Conservation (phyloP, 2,888 invertebrate species). For the Theristus sp. region DNA sequence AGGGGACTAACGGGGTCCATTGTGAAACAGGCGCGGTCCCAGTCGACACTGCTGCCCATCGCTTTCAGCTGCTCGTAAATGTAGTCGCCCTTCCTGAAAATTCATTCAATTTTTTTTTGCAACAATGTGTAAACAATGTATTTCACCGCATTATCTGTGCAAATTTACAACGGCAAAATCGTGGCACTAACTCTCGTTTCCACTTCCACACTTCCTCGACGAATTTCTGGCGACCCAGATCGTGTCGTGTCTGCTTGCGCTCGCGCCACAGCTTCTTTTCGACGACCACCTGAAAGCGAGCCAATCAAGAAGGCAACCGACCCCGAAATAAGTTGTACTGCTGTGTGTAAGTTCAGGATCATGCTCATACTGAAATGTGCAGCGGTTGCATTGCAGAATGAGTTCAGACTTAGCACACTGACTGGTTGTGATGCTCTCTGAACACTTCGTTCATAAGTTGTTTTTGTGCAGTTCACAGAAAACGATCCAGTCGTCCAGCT, state of each 20-base stretch:
- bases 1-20: constrained; percentile 57
- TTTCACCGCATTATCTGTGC: not conserved
- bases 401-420: too few species aligned
- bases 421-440: too few species aligned
- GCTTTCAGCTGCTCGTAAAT: constrained; percentile 66
- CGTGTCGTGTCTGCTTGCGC: constrained; percentile 63
- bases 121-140: not conserved
- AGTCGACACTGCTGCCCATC: constrained; percentile 79
- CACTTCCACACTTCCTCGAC: constrained; percentile 80
- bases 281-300: constrained; percentile 48
- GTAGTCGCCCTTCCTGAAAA: constrained; percentile 45
- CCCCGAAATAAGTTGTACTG: too few species aligned
- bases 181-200: constrained; percentile 50
- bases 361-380: too few species aligned
- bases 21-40: constrained; percentile 81
- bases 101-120: not conserved
- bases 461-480: too few species aligned
- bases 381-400: too few species aligned
- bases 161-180: not conserved
- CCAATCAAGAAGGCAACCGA: too few species aligned
- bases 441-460: too few species aligned
- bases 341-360: too few species aligned
- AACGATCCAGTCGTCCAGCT: too few species aligned
- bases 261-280: constrained; percentile 85
- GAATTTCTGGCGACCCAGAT: constrained; percentile 82